A percentile compares a stretch with the other conserved stretches of the same genome.
These are phyloP conservation scores for Plumapathes pennacea DNA, from an alignment of 92 coral and sea anemone species.

Conservation along the genomic window DNA sequence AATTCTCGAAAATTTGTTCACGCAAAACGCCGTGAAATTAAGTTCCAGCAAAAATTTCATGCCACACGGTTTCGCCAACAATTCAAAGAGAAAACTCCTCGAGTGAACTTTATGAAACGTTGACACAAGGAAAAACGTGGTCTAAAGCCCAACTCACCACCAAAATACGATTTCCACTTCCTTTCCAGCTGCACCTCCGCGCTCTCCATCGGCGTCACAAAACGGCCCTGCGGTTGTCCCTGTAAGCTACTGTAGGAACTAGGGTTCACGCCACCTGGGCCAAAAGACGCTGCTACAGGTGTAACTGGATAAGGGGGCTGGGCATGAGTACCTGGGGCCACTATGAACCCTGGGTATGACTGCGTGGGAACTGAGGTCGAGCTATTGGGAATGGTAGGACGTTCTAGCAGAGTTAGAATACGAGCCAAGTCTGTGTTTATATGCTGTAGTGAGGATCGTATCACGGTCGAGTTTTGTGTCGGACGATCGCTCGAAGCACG, in stretches of 20 bases:
- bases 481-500: constrained; percentile 20
- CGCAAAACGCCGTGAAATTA: too few relatives aligned
- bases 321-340: constrained; percentile 17
- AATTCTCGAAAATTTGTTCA: too few relatives aligned
- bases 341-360: too few relatives aligned
- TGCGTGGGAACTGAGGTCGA: constrained; percentile 24
- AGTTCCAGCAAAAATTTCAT: too few relatives aligned
- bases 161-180: constrained; percentile 94
- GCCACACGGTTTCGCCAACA: too few relatives aligned
- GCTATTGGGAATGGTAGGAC: not conserved
- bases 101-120: not conserved
- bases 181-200: constrained; percentile 79
- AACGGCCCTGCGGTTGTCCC: not conserved
- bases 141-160: constrained; percentile 79
- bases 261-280: constrained; percentile 1
- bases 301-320: constrained; percentile 15
- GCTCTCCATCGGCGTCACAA: constrained; percentile 54
- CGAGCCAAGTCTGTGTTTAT: constrained; percentile 76
- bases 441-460: constrained; percentile 67
- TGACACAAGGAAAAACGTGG: too few relatives aligned
- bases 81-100: not conserved
- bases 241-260: constrained; percentile 1
- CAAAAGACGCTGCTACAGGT: constrained; percentile 4
- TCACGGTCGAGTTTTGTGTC: constrained; percentile 51
- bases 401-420: constrained; percentile 56